Evolutionary conservation across 2,888 invertebrate species (phyloP), one percentile per base, ranked within the genome.

Genomic region (Tipula confusa): DNA sequence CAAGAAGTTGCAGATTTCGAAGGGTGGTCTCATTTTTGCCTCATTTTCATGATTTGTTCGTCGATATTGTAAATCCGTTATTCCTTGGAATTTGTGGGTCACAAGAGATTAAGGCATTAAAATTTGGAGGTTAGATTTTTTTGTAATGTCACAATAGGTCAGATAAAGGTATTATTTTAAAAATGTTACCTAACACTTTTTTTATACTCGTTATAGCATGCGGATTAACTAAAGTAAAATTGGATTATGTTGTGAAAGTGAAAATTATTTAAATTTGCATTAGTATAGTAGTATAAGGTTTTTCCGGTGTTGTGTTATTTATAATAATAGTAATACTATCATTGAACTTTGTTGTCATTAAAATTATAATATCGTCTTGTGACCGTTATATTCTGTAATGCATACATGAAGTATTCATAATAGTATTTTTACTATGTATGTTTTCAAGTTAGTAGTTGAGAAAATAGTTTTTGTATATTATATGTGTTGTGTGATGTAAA

Each of bases 311-410:
- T 64, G 24, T 64, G 24, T 64, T n/a, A 13, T 64, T 64, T 24
- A 24, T 64, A 64, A 64, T 64, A 18, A 9, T 24, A 24, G 64
- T 24, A 64, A 7, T 24, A 64, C 64, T 64, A 24, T 64, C 48
- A 48, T 48, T 48, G 48, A 48, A 48, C 48, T 64, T 64, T 64
- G 43, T n/a, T 43, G n/a, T 43, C n/a, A 43, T n/a, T 43, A 43
- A n/a, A 43, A 38, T 1, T 9, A 33, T 33, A 33, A 48, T 24
- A 0, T 64, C 9, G 18, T 64, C 24, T 64, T 24, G 64, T 64
- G 64, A 24, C 15, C 15, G 15, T 43, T 43, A 15, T 36, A 43
- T 15, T 43, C 15, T 43, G 5, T 15, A 64, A 64, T 64, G 64
- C 24, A 64, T 64, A 24, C 24, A 1, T 43, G 24, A 9, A 64